Evolutionary conservation across 2,797 vertebrate genomes (phyloP), one percentile per base, ranked within the genome.

Genomic region (Pangasius mekongensis): DNA sequence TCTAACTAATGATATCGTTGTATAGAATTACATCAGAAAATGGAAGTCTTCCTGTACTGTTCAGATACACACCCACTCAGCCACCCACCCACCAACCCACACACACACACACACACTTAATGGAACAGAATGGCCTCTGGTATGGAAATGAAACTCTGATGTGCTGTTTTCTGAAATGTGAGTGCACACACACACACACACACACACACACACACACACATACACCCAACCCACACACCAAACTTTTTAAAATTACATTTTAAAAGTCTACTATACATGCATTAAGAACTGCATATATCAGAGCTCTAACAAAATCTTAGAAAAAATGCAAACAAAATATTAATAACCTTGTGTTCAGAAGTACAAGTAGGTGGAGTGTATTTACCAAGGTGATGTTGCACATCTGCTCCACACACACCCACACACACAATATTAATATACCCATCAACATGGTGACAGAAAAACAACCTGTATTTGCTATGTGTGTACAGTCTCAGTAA

Each of bases 1-100:
- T 83, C 58, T 47, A 43, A 80, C 39, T 83, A 83, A 64, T 64
- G 36, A 83, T 47, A 83, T 47, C 58, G 47, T 2, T 64, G 58
- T n/a, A 83, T 83, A 47, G 58, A 47, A 64, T 64, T 64, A 64
- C 81, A 64, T 43, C 24, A 83, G 58, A 83, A 83, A 83, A 64
- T 64, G 14, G 24, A 83, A 64, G 36, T 58, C 77, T 33, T 80
- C 30, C 30, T 80, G 77, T 82, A 82, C 24, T 62, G 22, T 62
- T 82, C 39, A 18, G 58, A n/a, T 18, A 47, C 10, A 80, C 77
- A 80, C 74, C 1, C 52, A 39, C 73, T 3, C 47, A 47, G 7
- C 47, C 47, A 47, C 47, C 47, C 8, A 47, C 7, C 47, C 47
- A 47, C 8, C 6, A 0, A 69, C 66, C 7, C 16, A 30, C 64